A percentile compares a stretch with the other conserved stretches of the same genome.
These are phyloP conservation scores for Aphelenchoides avenae DNA, from an alignment of 1,140 invertebrate genomes.

Conservation along the genomic window DNA sequence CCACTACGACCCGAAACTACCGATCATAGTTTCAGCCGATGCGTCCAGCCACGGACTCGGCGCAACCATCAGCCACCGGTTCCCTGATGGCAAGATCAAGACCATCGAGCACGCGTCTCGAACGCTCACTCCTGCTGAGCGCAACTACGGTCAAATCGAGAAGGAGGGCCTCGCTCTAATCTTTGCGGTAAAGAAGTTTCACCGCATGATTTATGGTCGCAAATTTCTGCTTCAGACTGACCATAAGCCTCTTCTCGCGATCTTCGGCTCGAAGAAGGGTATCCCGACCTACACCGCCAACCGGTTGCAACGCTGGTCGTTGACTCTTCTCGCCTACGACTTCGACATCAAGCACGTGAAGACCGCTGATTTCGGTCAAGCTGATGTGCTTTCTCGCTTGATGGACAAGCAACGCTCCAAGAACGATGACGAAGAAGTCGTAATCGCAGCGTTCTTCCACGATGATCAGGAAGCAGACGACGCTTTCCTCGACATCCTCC, in stretches of 20 bases:
- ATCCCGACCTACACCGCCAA: constrained; percentile 10
- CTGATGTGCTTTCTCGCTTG: constrained; percentile 10
- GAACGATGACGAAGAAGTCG: constrained; percentile 9
- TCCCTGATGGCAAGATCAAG: constrained; percentile 47
- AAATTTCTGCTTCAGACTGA: constrained; percentile 22
- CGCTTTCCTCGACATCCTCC: too few species aligned
- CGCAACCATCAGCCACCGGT: constrained; percentile 35
- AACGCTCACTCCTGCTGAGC: constrained; percentile 60
- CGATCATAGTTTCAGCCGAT: constrained; percentile 44
- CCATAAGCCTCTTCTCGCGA: constrained; percentile 19
- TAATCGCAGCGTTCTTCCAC: constrained; percentile 9
- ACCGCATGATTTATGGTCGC: constrained; percentile 16
- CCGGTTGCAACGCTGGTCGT: constrained; percentile 9
- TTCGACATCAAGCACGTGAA: constrained; percentile 18
- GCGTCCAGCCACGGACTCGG: constrained; percentile 50
- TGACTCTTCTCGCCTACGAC: constrained; percentile 13
- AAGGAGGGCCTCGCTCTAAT: constrained; percentile 4
- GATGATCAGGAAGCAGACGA: too few species aligned
- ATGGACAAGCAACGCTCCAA: constrained; percentile 9
- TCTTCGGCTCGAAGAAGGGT: constrained; percentile 18
- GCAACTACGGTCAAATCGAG: constrained; percentile 62
- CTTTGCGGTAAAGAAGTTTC: constrained; percentile 18
- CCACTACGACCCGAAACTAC: constrained; percentile 41
- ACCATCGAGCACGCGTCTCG: constrained; percentile 61
- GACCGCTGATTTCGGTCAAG: constrained; percentile 12